Base-by-base conservation (phyloP, 2,113 vertebrate species). In the Trogon melanurus region DNA sequence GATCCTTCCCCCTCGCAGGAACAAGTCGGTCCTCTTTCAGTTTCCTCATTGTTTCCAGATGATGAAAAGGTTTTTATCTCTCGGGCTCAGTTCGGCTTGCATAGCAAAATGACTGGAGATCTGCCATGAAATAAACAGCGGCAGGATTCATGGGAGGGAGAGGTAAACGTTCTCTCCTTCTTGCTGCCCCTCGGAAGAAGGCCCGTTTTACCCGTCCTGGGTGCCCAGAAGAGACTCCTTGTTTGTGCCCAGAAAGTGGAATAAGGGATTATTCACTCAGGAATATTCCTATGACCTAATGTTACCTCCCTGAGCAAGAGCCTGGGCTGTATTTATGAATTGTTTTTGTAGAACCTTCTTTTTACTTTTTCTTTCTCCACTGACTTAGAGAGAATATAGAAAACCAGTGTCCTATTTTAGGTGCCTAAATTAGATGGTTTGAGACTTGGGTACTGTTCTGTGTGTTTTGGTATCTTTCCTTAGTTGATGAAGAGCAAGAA, bases 241-340 rank as follows among this genome's bases (percentile, higher is more conserved):
- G 94, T 95, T 95, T 94, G 82, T 90, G 85, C 85, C 83, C 79
- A 58, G 67, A 25, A 82, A 9, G 56, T 85, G 79, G 79, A 95
- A 95, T 88, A 97, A 96, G 79, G 64, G 64, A 90, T 85, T 93
- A 83, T 94, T 97, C 94, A 94, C 88, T 92, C 64, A 47, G 85
- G 79, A 97, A 93, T 96, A 96, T 95, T 96, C 94, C 91, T 83
- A 50, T 96, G 95, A 96, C 96, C 95, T 92, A n/a, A 91, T 44
- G 92, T 94, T 93, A 95, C 94, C 95, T 91, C 83, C 32, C 72
- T 18, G 64, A 88, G 71, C 50, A 73, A 79, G n/a, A 88, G 85
- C 47, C 44, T 66, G 67, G 62, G 75, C 75, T 78, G 72, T 79
- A 54, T 85, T 96, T 92, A 34, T 86, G 75, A 90, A 86, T 54